phyloP scores from a whole-genome alignment of 2,797 vertebrate genomes.

The Heteromormyrus szaboi region DNA sequence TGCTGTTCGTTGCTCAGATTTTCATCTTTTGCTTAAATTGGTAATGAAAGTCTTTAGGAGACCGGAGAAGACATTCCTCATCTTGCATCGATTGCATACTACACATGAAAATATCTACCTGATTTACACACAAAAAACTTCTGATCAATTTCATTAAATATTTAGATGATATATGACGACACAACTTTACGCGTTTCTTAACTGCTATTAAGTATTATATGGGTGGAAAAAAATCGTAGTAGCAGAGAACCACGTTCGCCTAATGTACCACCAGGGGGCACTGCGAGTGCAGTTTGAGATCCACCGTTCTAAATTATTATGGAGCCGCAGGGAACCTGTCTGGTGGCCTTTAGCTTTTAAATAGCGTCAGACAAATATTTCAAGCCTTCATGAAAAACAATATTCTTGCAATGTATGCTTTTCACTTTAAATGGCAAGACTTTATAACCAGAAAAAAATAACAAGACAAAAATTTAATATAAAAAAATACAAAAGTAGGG shows the following conservation, averaged over 20 bases:
- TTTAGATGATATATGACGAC: neutral
- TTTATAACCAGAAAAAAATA: neutral
- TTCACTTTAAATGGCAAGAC: neutral
- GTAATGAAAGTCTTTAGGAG: neutral
- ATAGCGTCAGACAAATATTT: neutral
- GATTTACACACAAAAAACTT: neutral
- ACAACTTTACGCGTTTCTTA: neutral
- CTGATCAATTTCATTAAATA: neutral
- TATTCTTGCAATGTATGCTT: neutral
- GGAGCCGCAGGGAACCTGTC: neutral
- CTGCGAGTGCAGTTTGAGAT: neutral
- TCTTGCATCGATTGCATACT: neutral
- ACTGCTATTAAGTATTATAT: neutral
- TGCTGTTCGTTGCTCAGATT: conserved; percentile 25
- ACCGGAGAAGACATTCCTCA: neutral
- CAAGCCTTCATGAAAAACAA: neutral
- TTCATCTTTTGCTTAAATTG: neutral
- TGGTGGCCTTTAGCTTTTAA: neutral
- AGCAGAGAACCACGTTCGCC: neutral
- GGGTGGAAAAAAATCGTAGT: neutral
- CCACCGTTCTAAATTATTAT: neutral
- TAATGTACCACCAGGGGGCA: neutral
- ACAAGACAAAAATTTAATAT: neutral
- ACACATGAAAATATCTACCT: neutral
- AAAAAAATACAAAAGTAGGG: neutral